These are phyloP conservation scores for Xenus cinereus DNA, from an alignment of 2,113 vertebrate species.

Conservation along the genomic window DNA sequence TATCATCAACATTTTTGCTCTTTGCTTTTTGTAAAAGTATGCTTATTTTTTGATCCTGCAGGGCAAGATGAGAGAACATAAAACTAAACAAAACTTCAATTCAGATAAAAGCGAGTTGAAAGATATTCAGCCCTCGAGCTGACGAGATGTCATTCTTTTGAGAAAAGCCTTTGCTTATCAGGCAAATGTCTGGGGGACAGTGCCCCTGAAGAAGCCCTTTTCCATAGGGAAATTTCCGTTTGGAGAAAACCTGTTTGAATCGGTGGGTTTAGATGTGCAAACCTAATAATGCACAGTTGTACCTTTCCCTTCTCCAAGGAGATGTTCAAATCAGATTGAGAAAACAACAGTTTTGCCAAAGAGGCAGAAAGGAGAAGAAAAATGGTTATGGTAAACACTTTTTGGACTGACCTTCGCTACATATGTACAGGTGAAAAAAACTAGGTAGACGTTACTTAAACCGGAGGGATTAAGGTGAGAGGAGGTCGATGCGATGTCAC, in stretches of 20 bases:
- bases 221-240: neutral
- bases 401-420: neutral
- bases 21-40: neutral
- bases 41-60: neutral
- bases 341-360: neutral
- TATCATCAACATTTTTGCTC: neutral
- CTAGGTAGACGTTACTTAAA: neutral
- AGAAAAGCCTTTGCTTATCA: neutral
- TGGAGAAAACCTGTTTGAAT: neutral
- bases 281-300: neutral
- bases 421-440: neutral
- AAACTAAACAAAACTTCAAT: neutral
- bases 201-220: neutral
- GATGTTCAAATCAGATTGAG: neutral
- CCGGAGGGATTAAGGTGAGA: neutral
- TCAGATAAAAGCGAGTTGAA: neutral
- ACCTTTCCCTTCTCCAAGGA: neutral
- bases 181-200: neutral
- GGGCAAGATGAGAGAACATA: neutral
- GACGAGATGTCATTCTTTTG: neutral
- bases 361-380: neutral
- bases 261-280: neutral
- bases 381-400: neutral
- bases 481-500: neutral
- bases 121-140: neutral